phyloP scores from a whole-genome alignment of 92 coral and sea anemone species.

The Siderastrea siderea region DNA sequence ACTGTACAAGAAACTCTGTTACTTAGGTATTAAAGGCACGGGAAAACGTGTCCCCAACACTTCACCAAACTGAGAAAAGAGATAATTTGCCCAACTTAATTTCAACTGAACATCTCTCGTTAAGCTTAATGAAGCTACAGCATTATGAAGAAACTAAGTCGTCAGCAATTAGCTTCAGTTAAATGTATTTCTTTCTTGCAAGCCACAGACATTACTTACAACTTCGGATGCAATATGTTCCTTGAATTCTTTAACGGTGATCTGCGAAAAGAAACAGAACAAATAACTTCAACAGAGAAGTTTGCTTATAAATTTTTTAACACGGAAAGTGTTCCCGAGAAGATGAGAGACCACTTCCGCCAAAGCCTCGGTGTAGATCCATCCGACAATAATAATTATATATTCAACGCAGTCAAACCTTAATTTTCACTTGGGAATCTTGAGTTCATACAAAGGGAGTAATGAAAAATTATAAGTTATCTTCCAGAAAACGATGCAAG shows the following conservation, averaged over 20 bases:
- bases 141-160: too few relatives aligned
- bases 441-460: not conserved
- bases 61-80: too few relatives aligned
- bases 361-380: not conserved
- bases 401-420: too few relatives aligned
- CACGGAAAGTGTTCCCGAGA: not conserved
- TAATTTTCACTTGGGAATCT: not conserved
- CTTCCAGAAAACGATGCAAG: not conserved
- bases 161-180: too few relatives aligned
- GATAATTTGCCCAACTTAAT: too few relatives aligned
- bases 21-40: too few relatives aligned
- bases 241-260: slow-evolving; percentile 94
- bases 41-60: too few relatives aligned
- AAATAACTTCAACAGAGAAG: not conserved
- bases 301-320: not conserved
- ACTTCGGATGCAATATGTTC: slow-evolving; percentile 86
- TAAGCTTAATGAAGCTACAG: too few relatives aligned
- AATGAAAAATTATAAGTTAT: not conserved
- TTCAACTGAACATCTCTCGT: too few relatives aligned
- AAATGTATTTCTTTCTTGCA: not conserved
- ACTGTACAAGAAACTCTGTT: too few relatives aligned
- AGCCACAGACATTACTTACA: slow-evolving; percentile 58
- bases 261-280: slow-evolving; percentile 58
- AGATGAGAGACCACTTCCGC: not conserved
- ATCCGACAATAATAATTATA: too few relatives aligned